Percentiles rank a stretch among this genome's conserved stretches.
These are phyloP conservation scores for Harpalus rufipes DNA, from an alignment of 2,888 invertebrate species.

Conservation along the genomic window DNA sequence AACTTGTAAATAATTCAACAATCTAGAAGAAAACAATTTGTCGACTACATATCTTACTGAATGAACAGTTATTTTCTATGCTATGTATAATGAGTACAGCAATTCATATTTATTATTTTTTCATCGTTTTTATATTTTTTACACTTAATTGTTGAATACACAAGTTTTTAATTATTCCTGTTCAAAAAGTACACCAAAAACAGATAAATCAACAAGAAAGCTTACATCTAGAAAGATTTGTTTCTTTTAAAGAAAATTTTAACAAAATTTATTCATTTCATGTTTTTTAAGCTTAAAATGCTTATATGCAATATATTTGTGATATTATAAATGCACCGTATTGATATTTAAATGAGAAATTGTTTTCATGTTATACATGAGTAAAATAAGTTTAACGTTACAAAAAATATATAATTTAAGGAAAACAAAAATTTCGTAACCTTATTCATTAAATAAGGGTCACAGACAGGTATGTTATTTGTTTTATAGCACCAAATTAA, in stretches of 20 bases:
- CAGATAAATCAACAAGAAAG: conserved; percentile 19
- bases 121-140: conserved; percentile 15
- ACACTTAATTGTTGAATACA: conserved; percentile 51
- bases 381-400: not conserved
- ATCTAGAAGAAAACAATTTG: conserved; percentile 29
- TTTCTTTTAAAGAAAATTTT: conserved; percentile 47
- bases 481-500: conserved; percentile 30
- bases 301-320: conserved; percentile 34
- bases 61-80: conserved; percentile 47
- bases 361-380: not conserved
- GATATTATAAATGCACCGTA: conserved; percentile 33
- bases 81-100: conserved; percentile 46
- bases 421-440: not conserved
- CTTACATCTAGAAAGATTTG: conserved; percentile 18
- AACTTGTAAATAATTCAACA: conserved; percentile 32
- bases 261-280: conserved; percentile 30
- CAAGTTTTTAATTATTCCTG: conserved; percentile 23
- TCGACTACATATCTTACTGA: conserved; percentile 26
- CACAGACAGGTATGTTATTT: not conserved
- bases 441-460: not conserved
- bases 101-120: conserved; percentile 32
- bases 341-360: conserved; percentile 17
- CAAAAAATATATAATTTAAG: not conserved
- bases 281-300: conserved; percentile 26
- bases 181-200: conserved; percentile 34